Conservation (phyloP, 2,888 invertebrate genomes). For the Polydrusus cervinus region DNA sequence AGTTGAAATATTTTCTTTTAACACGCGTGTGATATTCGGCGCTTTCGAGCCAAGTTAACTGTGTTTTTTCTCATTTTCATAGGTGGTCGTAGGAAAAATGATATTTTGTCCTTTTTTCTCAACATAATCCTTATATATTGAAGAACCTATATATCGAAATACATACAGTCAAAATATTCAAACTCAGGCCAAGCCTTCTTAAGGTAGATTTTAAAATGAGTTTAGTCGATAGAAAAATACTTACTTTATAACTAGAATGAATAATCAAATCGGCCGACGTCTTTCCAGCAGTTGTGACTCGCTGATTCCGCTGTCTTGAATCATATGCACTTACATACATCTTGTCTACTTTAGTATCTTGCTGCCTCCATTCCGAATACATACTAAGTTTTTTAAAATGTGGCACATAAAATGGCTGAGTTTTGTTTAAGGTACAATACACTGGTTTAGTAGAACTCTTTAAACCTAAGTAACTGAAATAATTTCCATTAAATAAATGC, state of each 20-base stretch:
- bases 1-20: too few species aligned
- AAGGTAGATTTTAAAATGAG: neutral
- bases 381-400: constrained; percentile 93
- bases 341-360: constrained; percentile 69
- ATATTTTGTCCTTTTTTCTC: too few species aligned
- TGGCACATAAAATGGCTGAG: constrained; percentile 95
- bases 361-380: constrained; percentile 92
- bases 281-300: constrained; percentile 77
- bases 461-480: constrained; percentile 91
- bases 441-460: constrained; percentile 93
- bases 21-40: too few species aligned
- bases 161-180: too few species aligned
- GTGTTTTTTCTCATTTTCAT: too few species aligned
- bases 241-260: constrained; percentile 71
- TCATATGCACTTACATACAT: constrained; percentile 76
- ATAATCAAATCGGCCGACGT: constrained; percentile 66
- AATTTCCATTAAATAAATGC: constrained; percentile 91
- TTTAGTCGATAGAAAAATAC: constrained; percentile 21
- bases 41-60: too few species aligned
- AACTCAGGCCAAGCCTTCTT: too few species aligned
- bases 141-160: too few species aligned
- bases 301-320: constrained; percentile 82
- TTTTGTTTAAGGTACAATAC: constrained; percentile 94
- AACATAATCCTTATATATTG: too few species aligned
- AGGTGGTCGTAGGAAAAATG: too few species aligned